Conservation (phyloP, 1,140 invertebrate genomes). For the Zaprionus gabonicus region DNA sequence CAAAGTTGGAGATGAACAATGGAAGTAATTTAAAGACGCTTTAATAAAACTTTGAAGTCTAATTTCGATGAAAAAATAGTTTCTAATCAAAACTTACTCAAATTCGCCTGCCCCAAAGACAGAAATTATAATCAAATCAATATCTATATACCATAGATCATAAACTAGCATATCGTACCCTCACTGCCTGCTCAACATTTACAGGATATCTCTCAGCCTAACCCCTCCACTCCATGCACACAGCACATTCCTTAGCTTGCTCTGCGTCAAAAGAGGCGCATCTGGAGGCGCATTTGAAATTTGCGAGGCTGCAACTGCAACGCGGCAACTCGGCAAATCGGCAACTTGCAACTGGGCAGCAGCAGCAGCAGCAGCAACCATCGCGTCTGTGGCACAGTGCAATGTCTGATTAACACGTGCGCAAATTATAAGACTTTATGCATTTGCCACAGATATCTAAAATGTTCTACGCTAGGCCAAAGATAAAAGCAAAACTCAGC, state of each 20-base stretch:
- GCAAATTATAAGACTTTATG: slow-evolving; percentile 83
- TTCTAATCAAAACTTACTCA: too few species aligned
- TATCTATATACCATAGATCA: too few species aligned
- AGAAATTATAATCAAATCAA: too few species aligned
- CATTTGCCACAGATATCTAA: slow-evolving; percentile 80
- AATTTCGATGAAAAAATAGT: background rate
- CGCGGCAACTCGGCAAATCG: slow-evolving; percentile 40
- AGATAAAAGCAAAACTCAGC: slow-evolving; percentile 77
- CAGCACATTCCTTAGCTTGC: background rate
- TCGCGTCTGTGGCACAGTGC: slow-evolving; percentile 44
- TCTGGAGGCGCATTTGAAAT: slow-evolving; percentile 3
- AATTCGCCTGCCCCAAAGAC: too few species aligned
- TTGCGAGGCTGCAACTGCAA: slow-evolving; percentile 11
- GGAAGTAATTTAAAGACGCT: background rate
- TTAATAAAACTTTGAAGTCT: background rate
- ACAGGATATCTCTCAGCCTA: background rate
- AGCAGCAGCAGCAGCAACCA: background rate
- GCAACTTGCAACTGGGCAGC: slow-evolving; percentile 15
- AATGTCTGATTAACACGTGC: slow-evolving; percentile 82
- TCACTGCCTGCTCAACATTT: background rate
- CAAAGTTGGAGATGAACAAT: too few species aligned
- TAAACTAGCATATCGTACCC: too few species aligned
- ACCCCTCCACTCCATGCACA: background rate
- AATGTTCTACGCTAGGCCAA: slow-evolving; percentile 47
- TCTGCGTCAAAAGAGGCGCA: slow-evolving; percentile 3